These are phyloP conservation scores for Zenarchopterus dispar DNA, from an alignment of 2,797 vertebrate species.

Conservation along the genomic window DNA sequence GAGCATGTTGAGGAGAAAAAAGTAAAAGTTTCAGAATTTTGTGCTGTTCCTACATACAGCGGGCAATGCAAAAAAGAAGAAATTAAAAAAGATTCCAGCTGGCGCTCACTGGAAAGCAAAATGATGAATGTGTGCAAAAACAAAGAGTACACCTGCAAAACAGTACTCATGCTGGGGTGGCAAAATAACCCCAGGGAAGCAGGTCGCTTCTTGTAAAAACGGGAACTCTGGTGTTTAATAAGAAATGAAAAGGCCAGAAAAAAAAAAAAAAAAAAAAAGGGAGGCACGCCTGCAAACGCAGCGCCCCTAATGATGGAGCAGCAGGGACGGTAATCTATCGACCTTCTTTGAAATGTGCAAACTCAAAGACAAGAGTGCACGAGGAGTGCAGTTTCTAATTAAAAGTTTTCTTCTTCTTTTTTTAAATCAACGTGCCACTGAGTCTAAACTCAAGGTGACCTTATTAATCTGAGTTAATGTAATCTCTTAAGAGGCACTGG, in stretches of 20 bases:
- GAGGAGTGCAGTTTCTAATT: not conserved
- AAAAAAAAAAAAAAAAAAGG: too few species aligned
- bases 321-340: conserved; percentile 11
- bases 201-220: conserved; percentile 42
- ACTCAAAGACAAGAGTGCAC: not conserved
- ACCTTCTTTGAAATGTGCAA: not conserved
- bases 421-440: not conserved
- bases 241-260: conserved; percentile 31
- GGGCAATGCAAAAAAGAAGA: too few species aligned
- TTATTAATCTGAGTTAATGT: too few species aligned
- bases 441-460: not conserved
- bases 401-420: not conserved
- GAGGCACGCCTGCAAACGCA: conserved; percentile 14
- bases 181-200: conserved; percentile 38
- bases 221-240: conserved; percentile 45
- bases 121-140: conserved; percentile 8
- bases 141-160: conserved; percentile 52
- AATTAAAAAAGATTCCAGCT: too few species aligned
- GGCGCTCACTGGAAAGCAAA: conserved; percentile 18
- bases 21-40: conserved; percentile 13
- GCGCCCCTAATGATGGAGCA: conserved; percentile 19
- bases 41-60: conserved; percentile 5
- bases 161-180: conserved; percentile 51
- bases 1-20: not conserved
- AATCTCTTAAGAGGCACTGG: too few species aligned